Evolutionary conservation across 2,888 invertebrate genomes (phyloP).

Genomic region (Temnothorax ravouxi): DNA sequence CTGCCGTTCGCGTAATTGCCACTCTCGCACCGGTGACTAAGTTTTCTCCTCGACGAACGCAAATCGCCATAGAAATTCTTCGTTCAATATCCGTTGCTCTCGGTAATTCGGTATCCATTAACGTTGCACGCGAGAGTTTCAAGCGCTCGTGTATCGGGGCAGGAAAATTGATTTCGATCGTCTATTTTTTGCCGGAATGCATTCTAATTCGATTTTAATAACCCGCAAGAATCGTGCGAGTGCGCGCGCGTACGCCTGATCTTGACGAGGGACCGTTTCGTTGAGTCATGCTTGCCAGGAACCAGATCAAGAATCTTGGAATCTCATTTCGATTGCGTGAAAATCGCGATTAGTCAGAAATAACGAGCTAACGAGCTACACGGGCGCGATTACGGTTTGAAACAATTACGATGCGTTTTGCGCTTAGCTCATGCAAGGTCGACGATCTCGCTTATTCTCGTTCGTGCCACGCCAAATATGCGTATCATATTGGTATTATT

Average conservation of each 20-base stretch:
- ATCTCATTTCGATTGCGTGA: slow-evolving; percentile 15
- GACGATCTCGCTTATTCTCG: background rate
- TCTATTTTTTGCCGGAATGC: slow-evolving; percentile 18
- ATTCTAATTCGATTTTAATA: slow-evolving; percentile 65
- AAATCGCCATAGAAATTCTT: slow-evolving; percentile 14
- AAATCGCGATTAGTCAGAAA: slow-evolving; percentile 21
- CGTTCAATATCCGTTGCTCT: background rate
- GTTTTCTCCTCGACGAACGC: background rate
- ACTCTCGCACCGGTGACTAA: background rate
- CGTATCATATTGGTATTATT: background rate
- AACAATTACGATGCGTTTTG: slow-evolving; percentile 1
- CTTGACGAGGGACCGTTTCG: slow-evolving; percentile 33
- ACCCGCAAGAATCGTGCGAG: slow-evolving; percentile 32
- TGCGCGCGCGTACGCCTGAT: slow-evolving; percentile 33
- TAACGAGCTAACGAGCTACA: background rate
- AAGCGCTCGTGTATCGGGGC: background rate
- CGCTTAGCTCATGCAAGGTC: background rate
- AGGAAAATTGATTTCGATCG: slow-evolving; percentile 40
- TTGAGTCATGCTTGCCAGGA: slow-evolving; percentile 45
- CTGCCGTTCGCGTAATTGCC: slow-evolving; percentile 2
- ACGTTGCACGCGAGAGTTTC: background rate
- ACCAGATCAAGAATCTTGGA: slow-evolving; percentile 28
- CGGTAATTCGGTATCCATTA: background rate
- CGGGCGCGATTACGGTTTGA: background rate
- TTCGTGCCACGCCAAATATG: background rate